Evolutionary conservation across 2,113 vertebrate species (phyloP).

Genomic region (Psophia crepitans): DNA sequence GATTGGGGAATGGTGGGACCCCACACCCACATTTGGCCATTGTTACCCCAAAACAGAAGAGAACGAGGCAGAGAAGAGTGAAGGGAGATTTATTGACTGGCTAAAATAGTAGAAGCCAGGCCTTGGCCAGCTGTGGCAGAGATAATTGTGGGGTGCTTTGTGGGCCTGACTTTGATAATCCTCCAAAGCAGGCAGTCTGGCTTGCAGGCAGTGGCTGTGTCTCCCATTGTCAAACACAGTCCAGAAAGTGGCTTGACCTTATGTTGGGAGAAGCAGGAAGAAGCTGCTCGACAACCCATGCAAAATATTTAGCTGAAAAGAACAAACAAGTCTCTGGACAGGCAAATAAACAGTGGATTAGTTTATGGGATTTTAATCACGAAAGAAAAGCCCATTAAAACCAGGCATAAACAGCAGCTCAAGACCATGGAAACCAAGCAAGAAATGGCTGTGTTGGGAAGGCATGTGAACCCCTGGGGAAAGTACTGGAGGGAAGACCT

Average conservation of each 20-base stretch:
- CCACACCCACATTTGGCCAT: background rate
- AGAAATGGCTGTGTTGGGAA: background rate
- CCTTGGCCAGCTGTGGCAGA: background rate
- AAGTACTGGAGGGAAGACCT: background rate
- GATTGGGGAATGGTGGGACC: background rate
- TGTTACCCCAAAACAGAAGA: background rate
- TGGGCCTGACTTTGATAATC: background rate
- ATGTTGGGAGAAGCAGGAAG: conserved; percentile 1
- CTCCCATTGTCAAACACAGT: conserved; percentile 11
- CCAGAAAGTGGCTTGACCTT: background rate
- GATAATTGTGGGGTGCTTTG: background rate
- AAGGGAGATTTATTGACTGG: background rate
- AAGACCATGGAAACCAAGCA: background rate
- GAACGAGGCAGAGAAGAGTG: background rate
- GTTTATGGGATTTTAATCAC: conserved; percentile 26
- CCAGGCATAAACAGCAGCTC: conserved; percentile 16
- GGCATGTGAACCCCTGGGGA: accelerated
- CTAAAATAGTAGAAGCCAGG: background rate
- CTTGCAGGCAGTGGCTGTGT: background rate
- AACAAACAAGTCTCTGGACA: conserved; percentile 31
- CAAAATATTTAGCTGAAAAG: conserved; percentile 55
- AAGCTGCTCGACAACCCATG: conserved; percentile 38
- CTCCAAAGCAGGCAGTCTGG: background rate
- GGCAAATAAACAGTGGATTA: conserved; percentile 33
- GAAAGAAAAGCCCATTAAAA: conserved; percentile 16